These are phyloP conservation scores for Ooceraea biroi DNA, from an alignment of 1,140 invertebrate species.

Conservation along the genomic window DNA sequence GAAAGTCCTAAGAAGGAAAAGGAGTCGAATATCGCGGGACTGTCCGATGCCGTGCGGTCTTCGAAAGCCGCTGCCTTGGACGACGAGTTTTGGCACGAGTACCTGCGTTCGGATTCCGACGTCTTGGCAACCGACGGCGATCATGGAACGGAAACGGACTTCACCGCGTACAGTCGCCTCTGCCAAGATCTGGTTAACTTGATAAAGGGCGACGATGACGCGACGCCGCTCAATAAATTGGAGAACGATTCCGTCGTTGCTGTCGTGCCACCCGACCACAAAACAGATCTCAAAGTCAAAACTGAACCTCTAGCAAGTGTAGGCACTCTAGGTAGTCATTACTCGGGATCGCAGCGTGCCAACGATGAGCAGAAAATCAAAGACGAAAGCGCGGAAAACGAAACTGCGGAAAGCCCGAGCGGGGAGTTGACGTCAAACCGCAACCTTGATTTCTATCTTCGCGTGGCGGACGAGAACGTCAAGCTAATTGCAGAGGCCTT, in stretches of 20 bases:
- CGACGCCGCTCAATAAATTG: neutral
- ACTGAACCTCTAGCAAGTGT: constrained; percentile 8
- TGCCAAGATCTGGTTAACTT: constrained; percentile 73
- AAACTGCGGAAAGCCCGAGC: too few species aligned
- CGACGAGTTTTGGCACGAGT: constrained; percentile 65
- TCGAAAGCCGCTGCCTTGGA: constrained; percentile 16
- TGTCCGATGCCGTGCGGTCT: constrained; percentile 12
- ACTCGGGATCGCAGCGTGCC: neutral
- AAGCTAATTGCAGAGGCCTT: constrained; percentile 73
- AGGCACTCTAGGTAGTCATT: constrained; percentile 35
- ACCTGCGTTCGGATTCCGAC: constrained; percentile 39
- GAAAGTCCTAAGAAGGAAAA: constrained; percentile 4
- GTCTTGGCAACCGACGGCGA: constrained; percentile 1
- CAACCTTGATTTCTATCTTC: constrained; percentile 70
- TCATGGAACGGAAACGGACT: constrained; percentile 61
- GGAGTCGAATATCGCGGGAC: neutral
- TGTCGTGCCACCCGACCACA: neutral
- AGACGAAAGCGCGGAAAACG: constrained; percentile 13
- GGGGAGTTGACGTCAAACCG: constrained; percentile 8
- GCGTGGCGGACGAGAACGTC: constrained; percentile 72
- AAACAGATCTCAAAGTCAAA: neutral
- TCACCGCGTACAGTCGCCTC: constrained; percentile 67
- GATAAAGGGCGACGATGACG: constrained; percentile 50
- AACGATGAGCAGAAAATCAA: constrained; percentile 2
- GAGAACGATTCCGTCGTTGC: neutral